A percentile compares a stretch with the other conserved stretches of the same genome.
phyloP scores from a whole-genome alignment of 2,797 vertebrate species.

The Ciconia nigra region DNA sequence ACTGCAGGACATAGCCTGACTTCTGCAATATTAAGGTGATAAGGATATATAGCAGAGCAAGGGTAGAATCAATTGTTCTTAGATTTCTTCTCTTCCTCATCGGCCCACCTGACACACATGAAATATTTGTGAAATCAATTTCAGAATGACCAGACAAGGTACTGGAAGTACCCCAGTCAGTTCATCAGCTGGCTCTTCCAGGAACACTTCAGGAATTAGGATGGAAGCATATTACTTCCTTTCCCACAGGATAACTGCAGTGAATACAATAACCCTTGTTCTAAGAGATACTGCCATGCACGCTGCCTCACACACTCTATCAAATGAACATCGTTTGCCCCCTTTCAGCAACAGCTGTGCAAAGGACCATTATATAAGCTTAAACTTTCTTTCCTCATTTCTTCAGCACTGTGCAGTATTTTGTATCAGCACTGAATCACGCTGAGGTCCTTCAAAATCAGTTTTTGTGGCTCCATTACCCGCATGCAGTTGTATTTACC shows the following conservation, averaged over 20 bases:
- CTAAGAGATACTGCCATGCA: background rate
- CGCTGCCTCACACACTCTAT: background rate
- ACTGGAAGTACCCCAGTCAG: background rate
- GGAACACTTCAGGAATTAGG: background rate
- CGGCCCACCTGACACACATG: background rate
- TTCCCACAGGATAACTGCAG: background rate
- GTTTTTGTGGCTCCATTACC: background rate
- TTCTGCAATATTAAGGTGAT: background rate
- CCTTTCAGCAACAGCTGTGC: background rate
- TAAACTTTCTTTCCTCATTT: background rate
- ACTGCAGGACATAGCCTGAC: background rate
- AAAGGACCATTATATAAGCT: background rate
- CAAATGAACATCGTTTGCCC: background rate
- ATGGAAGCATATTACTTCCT: background rate
- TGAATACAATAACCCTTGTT: background rate
- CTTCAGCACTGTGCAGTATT: background rate
- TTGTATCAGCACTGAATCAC: background rate
- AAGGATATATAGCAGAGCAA: background rate
- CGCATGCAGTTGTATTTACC: background rate
- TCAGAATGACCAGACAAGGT: background rate
- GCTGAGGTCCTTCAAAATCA: background rate
- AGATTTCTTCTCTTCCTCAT: background rate
- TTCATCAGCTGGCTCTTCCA: background rate
- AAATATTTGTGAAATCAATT: constrained; percentile 38
- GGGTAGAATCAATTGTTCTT: constrained; percentile 2